These are phyloP conservation scores for Drosophila gaucha DNA, from an alignment of 2,888 invertebrate species.

Conservation along the genomic window DNA sequence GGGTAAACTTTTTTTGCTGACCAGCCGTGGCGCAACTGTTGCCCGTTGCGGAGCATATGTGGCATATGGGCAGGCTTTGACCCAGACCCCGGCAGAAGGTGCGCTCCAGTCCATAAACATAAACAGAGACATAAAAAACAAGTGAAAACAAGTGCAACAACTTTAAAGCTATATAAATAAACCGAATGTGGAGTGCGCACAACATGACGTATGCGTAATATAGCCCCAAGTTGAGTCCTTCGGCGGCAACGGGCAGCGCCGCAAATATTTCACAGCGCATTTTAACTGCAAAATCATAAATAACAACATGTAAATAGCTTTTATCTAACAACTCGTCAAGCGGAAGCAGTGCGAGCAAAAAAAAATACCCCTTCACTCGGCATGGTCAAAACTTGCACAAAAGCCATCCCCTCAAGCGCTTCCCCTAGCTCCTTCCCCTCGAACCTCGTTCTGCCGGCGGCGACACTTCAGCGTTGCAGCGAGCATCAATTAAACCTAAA, in stretches of 20 bases:
- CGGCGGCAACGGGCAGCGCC: slow-evolving; percentile 10
- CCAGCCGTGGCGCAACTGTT: slow-evolving; percentile 42
- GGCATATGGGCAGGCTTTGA: too few relatives aligned
- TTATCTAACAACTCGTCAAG: slow-evolving; percentile 80
- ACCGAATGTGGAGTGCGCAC: slow-evolving; percentile 40
- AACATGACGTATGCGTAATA: slow-evolving; percentile 64
- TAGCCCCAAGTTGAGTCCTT: slow-evolving; percentile 38
- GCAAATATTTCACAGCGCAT: slow-evolving; percentile 70
- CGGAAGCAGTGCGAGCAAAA: slow-evolving; percentile 54
- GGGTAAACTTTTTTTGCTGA: slow-evolving; percentile 36
- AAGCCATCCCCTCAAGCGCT: slow-evolving; percentile 24
- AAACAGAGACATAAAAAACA: slow-evolving; percentile 19
- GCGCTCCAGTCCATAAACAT: slow-evolving; percentile 42
- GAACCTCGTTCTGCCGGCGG: slow-evolving; percentile 47
- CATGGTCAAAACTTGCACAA: slow-evolving; percentile 64
- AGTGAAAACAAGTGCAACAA: slow-evolving; percentile 19
- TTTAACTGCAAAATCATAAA: slow-evolving; percentile 79
- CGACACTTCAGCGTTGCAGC: slow-evolving; percentile 74
- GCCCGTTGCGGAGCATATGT: slow-evolving; percentile 19
- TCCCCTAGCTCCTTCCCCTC: not conserved
- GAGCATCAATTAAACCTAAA: slow-evolving; percentile 79
- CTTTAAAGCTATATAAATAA: slow-evolving; percentile 53
- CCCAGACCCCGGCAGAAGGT: slow-evolving; percentile 30
- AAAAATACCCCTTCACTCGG: slow-evolving; percentile 33
- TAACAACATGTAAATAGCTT: slow-evolving; percentile 80